Evolutionary conservation across 2,888 invertebrate genomes (phyloP), one percentile per base, ranked within the genome.

Genomic region (Diarsia mendica): DNA sequence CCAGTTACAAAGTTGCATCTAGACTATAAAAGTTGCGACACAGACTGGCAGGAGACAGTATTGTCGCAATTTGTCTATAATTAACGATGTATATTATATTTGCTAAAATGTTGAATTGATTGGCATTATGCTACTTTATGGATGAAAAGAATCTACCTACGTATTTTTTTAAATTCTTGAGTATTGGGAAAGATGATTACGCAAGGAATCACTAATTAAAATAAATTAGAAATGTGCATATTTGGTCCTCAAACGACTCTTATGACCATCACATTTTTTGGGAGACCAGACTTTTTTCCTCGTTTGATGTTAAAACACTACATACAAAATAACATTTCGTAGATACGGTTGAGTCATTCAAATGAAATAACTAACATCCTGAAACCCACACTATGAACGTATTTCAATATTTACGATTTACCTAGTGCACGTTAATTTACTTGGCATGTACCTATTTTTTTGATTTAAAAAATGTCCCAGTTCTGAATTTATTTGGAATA

Each of bases 61-160:
- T 49, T 83, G 67, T 68, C 4, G 72, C 46, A 80, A 80, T 82
- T 23, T 67, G 23, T 61, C 66, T 51, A 64, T 28, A 28, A 67
- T 20, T 15, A 28, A 81, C 46, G 1, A 11, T 72, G 44, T 46
- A 3, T 39, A 3, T n/a, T n/a, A n/a, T n/a, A n/a, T 48, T 15
- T 48, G 8, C 18, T 49, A 48, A 33, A 44, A 75, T 9, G 65
- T 58, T 28, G 18, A n/a, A 64, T 64, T 49, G 79, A 49, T 39
- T 49, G 3, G 20, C 5, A 39, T 18, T 58, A 4, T 10, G 8
- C 10, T n/a, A 13, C 5, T 20, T 4, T 61, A 3, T 63, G 48
- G 11, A 53, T 11, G n/a, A 53, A 53, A n/a, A n/a, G n/a, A 53
- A n/a, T 53, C 20, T n/a, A 53, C 51, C 1, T n/a, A 53, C 10